phyloP scores from a whole-genome alignment of 1,140 invertebrate species.

The Stegodyphus dumicola region DNA sequence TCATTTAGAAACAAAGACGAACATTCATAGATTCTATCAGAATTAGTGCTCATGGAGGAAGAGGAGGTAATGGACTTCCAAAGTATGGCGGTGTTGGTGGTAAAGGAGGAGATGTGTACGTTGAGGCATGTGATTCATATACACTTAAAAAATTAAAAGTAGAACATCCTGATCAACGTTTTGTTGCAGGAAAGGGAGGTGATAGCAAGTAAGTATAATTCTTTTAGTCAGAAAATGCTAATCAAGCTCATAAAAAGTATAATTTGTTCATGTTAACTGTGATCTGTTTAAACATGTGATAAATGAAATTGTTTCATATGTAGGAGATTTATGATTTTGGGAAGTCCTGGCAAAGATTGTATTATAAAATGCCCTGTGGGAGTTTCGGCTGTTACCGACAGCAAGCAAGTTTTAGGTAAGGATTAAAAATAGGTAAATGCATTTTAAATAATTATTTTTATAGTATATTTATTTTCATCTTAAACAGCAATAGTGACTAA shows the following conservation, averaged over 20 bases:
- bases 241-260: background rate
- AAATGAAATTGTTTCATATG: background rate
- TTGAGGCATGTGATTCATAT: conserved; percentile 75
- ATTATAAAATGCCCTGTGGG: conserved; percentile 83
- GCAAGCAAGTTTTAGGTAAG: conserved; percentile 74
- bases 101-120: conserved; percentile 83
- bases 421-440: background rate
- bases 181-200: conserved; percentile 76
- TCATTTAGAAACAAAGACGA: conserved; percentile 17
- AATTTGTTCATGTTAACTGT: background rate
- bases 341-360: conserved; percentile 77
- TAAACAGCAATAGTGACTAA: too few relatives aligned
- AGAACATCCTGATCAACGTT: conserved; percentile 72
- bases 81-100: conserved; percentile 87
- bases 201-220: conserved; percentile 72
- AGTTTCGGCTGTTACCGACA: conserved; percentile 77
- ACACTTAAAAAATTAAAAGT: conserved; percentile 73
- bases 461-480: too few relatives aligned
- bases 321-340: conserved; percentile 77
- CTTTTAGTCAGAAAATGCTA: background rate
- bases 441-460: too few relatives aligned
- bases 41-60: conserved; percentile 79
- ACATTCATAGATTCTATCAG: conserved; percentile 79
- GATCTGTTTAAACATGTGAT: background rate
- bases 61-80: conserved; percentile 81